Evolutionary conservation across 2,797 vertebrate species (phyloP).

Genomic region (Miichthys miiuy): DNA sequence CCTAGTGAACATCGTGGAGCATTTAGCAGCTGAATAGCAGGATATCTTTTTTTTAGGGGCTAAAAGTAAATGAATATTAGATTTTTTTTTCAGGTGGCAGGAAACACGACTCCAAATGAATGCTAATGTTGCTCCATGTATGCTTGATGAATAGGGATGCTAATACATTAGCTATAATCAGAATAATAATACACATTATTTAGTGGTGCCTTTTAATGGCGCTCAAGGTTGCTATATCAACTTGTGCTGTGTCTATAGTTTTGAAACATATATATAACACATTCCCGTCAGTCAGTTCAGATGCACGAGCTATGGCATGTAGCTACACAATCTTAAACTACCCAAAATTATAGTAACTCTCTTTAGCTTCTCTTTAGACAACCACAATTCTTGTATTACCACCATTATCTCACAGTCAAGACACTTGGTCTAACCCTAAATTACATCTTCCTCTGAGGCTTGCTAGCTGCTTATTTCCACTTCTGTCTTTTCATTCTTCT

Average conservation of each 20-base stretch:
- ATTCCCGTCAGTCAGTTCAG: not conserved
- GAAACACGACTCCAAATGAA: not conserved
- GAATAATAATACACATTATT: no score
- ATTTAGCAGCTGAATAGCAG: not conserved
- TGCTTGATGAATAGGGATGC: no score
- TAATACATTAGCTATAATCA: not conserved
- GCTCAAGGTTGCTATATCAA: not conserved
- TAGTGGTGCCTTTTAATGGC: no score
- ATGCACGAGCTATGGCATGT: not conserved
- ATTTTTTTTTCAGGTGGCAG: not conserved
- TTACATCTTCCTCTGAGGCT: constrained; percentile 50
- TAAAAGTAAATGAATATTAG: not conserved
- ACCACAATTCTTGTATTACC: constrained; percentile 16
- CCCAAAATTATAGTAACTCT: constrained; percentile 11
- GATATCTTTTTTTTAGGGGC: not conserved
- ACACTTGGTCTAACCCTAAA: constrained; percentile 26
- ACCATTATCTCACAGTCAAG: constrained; percentile 29
- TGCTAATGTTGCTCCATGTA: not conserved
- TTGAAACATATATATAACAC: not conserved
- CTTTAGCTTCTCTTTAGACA: constrained; percentile 26
- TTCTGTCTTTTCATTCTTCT: constrained; percentile 47
- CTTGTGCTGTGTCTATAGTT: not conserved
- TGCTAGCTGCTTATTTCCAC: constrained; percentile 57
- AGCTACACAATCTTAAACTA: constrained; percentile 13
- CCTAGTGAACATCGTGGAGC: not conserved